Percentiles rank a stretch among this genome's conserved stretches.
Evolutionary conservation across 2,888 invertebrate genomes (phyloP).

Genomic region (Neoscelio sp.): DNA sequence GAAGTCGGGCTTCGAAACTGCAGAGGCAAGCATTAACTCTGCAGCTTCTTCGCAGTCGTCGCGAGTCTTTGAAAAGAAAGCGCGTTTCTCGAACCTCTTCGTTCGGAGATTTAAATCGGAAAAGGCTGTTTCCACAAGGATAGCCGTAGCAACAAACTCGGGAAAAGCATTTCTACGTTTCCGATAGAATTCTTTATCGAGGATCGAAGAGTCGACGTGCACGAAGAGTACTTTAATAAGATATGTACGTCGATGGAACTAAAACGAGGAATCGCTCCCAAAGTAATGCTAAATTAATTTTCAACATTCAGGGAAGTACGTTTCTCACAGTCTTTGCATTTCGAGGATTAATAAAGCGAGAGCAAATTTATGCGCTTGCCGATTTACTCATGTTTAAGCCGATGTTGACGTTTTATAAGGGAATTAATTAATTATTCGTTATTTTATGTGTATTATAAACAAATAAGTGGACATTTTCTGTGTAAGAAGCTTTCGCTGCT

Average conservation of each 20-base stretch:
- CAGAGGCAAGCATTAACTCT: slow-evolving; percentile 52
- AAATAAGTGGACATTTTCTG: too few relatives aligned
- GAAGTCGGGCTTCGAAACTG: slow-evolving; percentile 59
- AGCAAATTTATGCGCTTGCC: slow-evolving; percentile 30
- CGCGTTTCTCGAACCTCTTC: slow-evolving; percentile 24
- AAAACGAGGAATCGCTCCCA: slow-evolving; percentile 26
- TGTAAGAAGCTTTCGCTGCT: too few relatives aligned
- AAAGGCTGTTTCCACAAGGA: slow-evolving; percentile 45
- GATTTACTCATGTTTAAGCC: slow-evolving; percentile 29
- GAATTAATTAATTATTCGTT: slow-evolving; percentile 57
- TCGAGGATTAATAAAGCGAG: slow-evolving; percentile 45
- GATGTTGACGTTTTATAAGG: slow-evolving; percentile 37
- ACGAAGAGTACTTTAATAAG: slow-evolving; percentile 74
- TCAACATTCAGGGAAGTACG: slow-evolving; percentile 32
- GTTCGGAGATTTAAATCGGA: slow-evolving; percentile 26
- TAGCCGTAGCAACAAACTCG: slow-evolving; percentile 47
- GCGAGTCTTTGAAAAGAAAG: slow-evolving; percentile 54
- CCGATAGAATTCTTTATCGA: slow-evolving; percentile 74
- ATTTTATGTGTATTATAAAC: too few relatives aligned
- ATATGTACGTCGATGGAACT: slow-evolving; percentile 61
- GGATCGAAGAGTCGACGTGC: slow-evolving; percentile 73
- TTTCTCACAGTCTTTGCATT: slow-evolving; percentile 45
- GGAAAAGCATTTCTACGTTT: slow-evolving; percentile 71
- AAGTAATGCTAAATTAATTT: slow-evolving; percentile 58
- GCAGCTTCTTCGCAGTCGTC: slow-evolving; percentile 33